Base-by-base conservation (phyloP, 2,888 invertebrate species). In the Callosobruchus maculatus region DNA sequence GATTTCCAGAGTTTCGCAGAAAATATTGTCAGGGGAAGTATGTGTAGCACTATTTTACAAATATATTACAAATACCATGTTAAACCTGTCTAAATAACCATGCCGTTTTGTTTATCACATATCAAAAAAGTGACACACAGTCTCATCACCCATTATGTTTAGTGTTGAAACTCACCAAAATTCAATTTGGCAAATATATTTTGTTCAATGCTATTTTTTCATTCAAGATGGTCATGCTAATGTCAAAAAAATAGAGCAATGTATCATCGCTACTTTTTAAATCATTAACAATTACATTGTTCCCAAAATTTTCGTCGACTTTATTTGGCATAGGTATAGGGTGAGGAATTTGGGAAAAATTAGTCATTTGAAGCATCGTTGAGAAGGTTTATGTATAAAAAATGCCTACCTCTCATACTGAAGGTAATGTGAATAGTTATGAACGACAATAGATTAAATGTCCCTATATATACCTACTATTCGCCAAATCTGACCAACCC, bases 51-150 rank as follows among this genome's bases (percentile, higher is more conserved):
- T 66, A 73, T 75, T 72, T 74, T 75, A 75, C 75, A 75, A 72
- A 67, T 74, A 71, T 75, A 13, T 30, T 75, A 75, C 74, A 75
- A 66, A 72, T 72, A 49, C 49, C 49, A 18, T 49, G 49, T 18
- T 49, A 13, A 49, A 13, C 18, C 49, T 49, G 49, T 49, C 49
- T 49, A 49, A 49, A 49, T 49, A 49, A 18, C 49, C 49, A 13
- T 49, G 49, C 49, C 18, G 13, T 49, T 49, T 49, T 49, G 49
- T 49, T 67, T 74, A 76, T 76, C 76, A 76, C 76, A 76, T 72
- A 72, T 74, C 74, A 49, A 49, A 49, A 13, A 49, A 49, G 49
- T 49, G 49, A 49, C 49, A 49, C 9, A 49, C 49, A 18, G 49
- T 49, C 49, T 49, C 49, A 49, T 49, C 49, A 49, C 49, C 49